Conservation (phyloP, 2,797 vertebrate genomes). For the Notoglanidium macrostoma region DNA sequence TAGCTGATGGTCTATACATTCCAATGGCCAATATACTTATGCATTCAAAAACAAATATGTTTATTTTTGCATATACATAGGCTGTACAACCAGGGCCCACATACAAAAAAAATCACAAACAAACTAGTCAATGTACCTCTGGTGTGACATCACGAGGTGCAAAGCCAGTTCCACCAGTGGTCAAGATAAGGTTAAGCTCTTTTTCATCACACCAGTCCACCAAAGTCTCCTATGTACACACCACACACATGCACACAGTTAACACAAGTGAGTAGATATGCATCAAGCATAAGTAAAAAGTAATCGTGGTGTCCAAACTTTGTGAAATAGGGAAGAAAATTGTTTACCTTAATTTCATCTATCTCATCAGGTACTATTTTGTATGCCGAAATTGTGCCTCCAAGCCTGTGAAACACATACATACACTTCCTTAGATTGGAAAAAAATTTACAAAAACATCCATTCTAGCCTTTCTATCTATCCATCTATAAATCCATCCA, state of each 20-base stretch:
- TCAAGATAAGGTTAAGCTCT: slow-evolving; percentile 97
- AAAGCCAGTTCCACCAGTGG: slow-evolving; percentile 97
- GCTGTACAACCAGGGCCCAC: background rate
- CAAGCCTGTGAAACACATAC: slow-evolving; percentile 80
- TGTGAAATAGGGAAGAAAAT: slow-evolving; percentile 1
- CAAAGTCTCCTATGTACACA: slow-evolving; percentile 84
- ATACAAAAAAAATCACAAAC: background rate
- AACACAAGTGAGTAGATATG: background rate
- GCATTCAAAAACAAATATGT: background rate
- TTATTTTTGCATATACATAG: background rate
- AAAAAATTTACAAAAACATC: background rate
- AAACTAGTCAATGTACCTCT: slow-evolving; percentile 78
- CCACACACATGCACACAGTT: background rate
- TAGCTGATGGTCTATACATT: background rate
- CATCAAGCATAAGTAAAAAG: background rate
- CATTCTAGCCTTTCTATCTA: too few species aligned
- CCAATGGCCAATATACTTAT: background rate
- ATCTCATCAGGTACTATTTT: slow-evolving; percentile 99
- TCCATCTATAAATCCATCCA: too few species aligned
- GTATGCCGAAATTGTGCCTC: slow-evolving; percentile 94
- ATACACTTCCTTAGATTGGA: background rate
- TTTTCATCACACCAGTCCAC: slow-evolving; percentile 98
- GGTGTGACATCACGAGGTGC: slow-evolving; percentile 97
- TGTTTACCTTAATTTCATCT: slow-evolving; percentile 95
- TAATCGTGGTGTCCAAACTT: background rate